phyloP scores from a whole-genome alignment of 2,113 vertebrate species.

The Rhodinocichla rosea region DNA sequence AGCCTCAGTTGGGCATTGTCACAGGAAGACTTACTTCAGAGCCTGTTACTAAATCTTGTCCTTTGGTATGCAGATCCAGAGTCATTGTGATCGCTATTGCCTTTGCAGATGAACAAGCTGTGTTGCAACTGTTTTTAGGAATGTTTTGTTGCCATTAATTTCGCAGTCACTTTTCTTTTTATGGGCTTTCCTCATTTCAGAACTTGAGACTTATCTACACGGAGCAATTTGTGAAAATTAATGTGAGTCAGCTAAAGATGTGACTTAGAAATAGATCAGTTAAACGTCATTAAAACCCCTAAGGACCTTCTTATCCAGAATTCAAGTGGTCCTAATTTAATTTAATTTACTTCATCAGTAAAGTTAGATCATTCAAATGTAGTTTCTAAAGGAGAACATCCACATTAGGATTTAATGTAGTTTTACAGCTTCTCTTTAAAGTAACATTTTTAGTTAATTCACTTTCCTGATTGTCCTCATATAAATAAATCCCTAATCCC shows the following conservation, averaged over 20 bases:
- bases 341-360: slow-evolving; percentile 57
- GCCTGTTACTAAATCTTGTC: background rate
- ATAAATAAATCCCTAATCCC: slow-evolving; percentile 58
- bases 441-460: slow-evolving; percentile 54
- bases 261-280: slow-evolving; percentile 49
- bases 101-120: background rate
- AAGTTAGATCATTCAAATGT: slow-evolving; percentile 46
- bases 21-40: background rate
- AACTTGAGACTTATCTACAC: background rate
- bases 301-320: slow-evolving; percentile 43
- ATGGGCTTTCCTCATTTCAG: slow-evolving; percentile 16
- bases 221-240: slow-evolving; percentile 45
- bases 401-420: slow-evolving; percentile 47
- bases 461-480: slow-evolving; percentile 33
- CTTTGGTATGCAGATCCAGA: background rate
- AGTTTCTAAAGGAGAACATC: slow-evolving; percentile 52
- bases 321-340: slow-evolving; percentile 55
- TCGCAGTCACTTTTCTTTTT: slow-evolving; percentile 3
- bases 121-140: background rate
- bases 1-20: background rate
- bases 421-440: slow-evolving; percentile 58
- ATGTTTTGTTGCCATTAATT: background rate
- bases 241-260: slow-evolving; percentile 32
- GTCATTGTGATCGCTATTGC: background rate
- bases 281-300: slow-evolving; percentile 27